These are phyloP conservation scores for Drosophila nannoptera DNA, from an alignment of 1,140 invertebrate genomes.

Conservation along the genomic window DNA sequence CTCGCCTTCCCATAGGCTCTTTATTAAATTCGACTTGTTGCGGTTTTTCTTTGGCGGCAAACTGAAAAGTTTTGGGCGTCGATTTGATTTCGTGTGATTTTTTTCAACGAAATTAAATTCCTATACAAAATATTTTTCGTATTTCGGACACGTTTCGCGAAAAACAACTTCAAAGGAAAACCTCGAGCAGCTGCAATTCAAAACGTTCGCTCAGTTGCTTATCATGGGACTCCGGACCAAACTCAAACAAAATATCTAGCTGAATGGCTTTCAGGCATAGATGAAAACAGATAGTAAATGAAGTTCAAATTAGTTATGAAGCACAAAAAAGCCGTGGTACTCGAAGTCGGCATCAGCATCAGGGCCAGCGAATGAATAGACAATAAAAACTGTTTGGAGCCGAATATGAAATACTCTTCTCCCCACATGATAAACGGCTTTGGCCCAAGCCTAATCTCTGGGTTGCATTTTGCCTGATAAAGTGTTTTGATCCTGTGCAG, in stretches of 20 bases:
- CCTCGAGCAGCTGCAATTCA: conserved; percentile 3
- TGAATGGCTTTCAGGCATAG: conserved; percentile 26
- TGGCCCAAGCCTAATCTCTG: background rate
- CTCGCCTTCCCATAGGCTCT: conserved; percentile 32
- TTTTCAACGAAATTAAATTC: conserved; percentile 62
- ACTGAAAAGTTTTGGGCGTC: conserved; percentile 36
- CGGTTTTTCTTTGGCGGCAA: conserved; percentile 23
- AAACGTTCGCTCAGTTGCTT: conserved; percentile 10
- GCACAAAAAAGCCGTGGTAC: conserved; percentile 45
- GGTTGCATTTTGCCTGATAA: background rate
- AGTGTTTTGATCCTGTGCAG: background rate
- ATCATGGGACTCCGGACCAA: conserved; percentile 9
- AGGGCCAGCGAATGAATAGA: conserved; percentile 23
- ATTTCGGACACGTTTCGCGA: conserved; percentile 40
- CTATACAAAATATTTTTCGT: conserved; percentile 18
- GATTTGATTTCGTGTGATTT: conserved; percentile 59
- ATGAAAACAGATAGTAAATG: conserved; percentile 63
- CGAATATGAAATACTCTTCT: conserved; percentile 10
- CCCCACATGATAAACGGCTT: background rate
- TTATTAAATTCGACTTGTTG: conserved; percentile 70
- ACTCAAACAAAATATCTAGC: background rate
- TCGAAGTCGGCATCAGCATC: conserved; percentile 34
- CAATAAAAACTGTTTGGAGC: conserved; percentile 44
- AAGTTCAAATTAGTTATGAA: conserved; percentile 76
- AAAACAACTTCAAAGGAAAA: conserved; percentile 1